Evolutionary conservation across 1,140 invertebrate species (phyloP), one percentile per base, ranked within the genome.

Genomic region (Leptopilina clavipes): DNA sequence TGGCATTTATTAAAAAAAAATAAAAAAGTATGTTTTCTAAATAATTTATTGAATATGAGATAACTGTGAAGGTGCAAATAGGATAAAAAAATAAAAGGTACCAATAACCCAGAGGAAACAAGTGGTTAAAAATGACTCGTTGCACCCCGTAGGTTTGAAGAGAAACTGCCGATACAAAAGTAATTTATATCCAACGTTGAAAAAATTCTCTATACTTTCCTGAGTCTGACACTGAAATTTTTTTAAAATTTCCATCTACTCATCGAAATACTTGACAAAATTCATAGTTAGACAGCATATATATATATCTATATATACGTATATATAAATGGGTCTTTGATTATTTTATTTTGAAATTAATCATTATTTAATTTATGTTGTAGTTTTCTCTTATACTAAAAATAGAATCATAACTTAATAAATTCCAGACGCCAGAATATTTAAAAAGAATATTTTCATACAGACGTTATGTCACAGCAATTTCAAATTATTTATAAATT

Each of bases 61-160:
- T 2, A 31, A 31, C 5, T 2, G 17, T 0, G 52, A 56, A 56
- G 17, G 17, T 19, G 17, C 6, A 56, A 56, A 56, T 56, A 56
- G 18, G 18, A 11, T 19, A 19, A 56, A 56, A 31, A n/a, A n/a
- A n/a, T n/a, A n/a, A n/a, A n/a, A n/a, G n/a, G n/a, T n/a, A n/a
- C n/a, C n/a, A n/a, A 12, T 59, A 59, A 22, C 3, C 12, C 19
- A 18, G 56, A 22, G 22, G 56, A 59, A 59, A 59, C 22, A 59
- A 59, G 56, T 59, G 56, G 56, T 59, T 59, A 59, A 59, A 59
- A 59, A 59, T 59, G 56, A 59, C 56, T 59, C 56, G 56, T 59
- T n/a, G n/a, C n/a, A n/a, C n/a, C n/a, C n/a, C n/a, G n/a, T n/a
- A n/a, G n/a, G n/a, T n/a, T 59, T 59, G 18, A 25, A 59, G 56